Conservation (phyloP, 2,888 invertebrate genomes). For the Agrilus cyanescens region DNA sequence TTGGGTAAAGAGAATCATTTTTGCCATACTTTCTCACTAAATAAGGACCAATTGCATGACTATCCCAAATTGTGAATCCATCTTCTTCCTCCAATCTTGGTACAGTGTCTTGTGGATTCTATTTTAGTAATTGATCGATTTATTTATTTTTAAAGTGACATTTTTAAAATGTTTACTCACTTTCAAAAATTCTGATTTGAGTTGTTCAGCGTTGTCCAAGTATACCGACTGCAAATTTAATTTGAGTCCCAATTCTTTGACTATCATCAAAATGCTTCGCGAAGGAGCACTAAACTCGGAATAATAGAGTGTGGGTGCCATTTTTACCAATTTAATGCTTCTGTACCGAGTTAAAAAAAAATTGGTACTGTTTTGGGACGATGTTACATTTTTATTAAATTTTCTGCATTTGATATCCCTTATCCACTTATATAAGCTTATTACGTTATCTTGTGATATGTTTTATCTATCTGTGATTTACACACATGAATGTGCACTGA, state of each 20-base stretch:
- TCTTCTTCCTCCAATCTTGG: slow-evolving; percentile 43
- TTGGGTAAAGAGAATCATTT: slow-evolving; percentile 43
- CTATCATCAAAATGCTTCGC: slow-evolving; percentile 4
- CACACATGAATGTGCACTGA: no score
- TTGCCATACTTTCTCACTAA: slow-evolving; percentile 42
- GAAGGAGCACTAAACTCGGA: slow-evolving; percentile 5
- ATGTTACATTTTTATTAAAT: no score
- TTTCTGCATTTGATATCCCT: no score
- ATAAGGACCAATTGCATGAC: slow-evolving; percentile 41
- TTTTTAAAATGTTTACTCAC: no score
- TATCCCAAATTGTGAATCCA: slow-evolving; percentile 38
- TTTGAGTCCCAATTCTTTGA: slow-evolving; percentile 5
- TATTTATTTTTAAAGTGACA: no score
- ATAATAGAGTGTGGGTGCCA: slow-evolving; percentile 4
- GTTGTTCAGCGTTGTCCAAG: no score
- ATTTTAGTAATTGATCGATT: slow-evolving; percentile 29
- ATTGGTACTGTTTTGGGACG: no score
- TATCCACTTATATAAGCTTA: no score
- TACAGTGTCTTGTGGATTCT: slow-evolving; percentile 46
- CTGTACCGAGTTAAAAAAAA: no score
- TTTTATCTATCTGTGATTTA: no score
- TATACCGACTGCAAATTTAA: background rate
- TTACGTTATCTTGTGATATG: no score
- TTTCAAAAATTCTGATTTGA: no score
- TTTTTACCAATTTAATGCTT: background rate